Base-by-base conservation (phyloP, 2,797 vertebrate species). In the Clarias pachynema region DNA sequence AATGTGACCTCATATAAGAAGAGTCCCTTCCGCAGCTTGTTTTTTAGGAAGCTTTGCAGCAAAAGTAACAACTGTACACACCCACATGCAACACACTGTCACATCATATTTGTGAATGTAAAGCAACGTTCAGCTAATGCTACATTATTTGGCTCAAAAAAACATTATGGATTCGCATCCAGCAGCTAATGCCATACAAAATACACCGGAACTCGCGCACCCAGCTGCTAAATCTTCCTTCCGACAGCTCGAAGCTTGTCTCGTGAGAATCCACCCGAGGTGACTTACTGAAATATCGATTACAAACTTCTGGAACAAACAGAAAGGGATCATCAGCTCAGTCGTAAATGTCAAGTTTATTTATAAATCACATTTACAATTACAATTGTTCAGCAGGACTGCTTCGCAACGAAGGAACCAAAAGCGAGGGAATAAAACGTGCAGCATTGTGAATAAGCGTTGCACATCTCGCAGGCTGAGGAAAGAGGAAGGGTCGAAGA, bases 251-350 rank as follows among this genome's bases (percentile, higher is more conserved):
- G 2, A 44, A 40, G 37, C 24, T 20, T 40, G 34, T 70, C 20
- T 72, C 22, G 20, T 72, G 72, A 31, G 26, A 34, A 77, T 31
- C 31, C 29, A 20, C 53, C 31, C 29, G 0, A 77, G 73, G 49
- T 59, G 62, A 70, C 83, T 70, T 62, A 62, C 75, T 70, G 4
- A 59, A 62, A 49, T 84, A 84, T 72, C 22, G 83, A 79, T 49
- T 62, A 44, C n/a, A 62, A 68, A 79, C 53, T 40, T 70, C 34
- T 70, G 26, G 53, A 31, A 72, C 56, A 49, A 79, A 59, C 31
- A 62, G 65, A 22, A 29, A 29, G 24, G 9, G 53, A 60, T 70
- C 83, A 44, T 59, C 53, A 60, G 20, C 56, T 59, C 16, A 22
- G 29, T 31, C 4, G 29, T 78, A 78, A 59, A 78, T 24, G 29